Evolutionary conservation across 2,797 vertebrate species (phyloP).

Genomic region (Hippopotamyrus pictus): DNA sequence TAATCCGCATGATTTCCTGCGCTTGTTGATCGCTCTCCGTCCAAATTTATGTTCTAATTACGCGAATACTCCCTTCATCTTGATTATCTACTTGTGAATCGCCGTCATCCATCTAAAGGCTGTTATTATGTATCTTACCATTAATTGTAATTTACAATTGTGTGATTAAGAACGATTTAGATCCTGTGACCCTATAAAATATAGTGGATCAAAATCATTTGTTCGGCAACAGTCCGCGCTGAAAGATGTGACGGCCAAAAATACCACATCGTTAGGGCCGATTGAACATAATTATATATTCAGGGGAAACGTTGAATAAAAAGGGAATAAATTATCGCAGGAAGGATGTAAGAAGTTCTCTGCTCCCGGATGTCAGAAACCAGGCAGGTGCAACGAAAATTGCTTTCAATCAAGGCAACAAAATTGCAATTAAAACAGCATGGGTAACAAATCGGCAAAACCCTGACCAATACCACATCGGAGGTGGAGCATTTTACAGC

Average conservation of each 20-base stretch:
- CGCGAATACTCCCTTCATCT: conserved; percentile 5
- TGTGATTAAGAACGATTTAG: conserved; percentile 5
- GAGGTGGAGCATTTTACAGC: neutral
- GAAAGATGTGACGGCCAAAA: neutral
- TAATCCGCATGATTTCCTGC: conserved; percentile 11
- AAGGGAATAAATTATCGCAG: neutral
- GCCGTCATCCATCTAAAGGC: neutral
- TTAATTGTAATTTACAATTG: conserved; percentile 19
- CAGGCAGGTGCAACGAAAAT: neutral
- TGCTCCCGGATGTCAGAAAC: neutral
- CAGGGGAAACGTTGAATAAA: neutral
- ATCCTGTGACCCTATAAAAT: neutral
- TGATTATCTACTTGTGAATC: conserved; percentile 11
- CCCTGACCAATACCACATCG: neutral
- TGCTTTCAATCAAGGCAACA: neutral
- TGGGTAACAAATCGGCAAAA: neutral
- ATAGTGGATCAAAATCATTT: conserved; percentile 7
- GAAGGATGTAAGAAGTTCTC: conserved; percentile 2
- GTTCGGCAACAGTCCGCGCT: neutral
- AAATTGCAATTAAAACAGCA: neutral
- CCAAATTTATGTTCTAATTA: conserved; percentile 1
- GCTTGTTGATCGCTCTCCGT: neutral
- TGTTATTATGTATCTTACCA: conserved; percentile 13
- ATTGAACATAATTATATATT: neutral
- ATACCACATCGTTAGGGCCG: neutral